Conservation (phyloP, 2,888 invertebrate species). For the Pristionchus japonicus region DNA sequence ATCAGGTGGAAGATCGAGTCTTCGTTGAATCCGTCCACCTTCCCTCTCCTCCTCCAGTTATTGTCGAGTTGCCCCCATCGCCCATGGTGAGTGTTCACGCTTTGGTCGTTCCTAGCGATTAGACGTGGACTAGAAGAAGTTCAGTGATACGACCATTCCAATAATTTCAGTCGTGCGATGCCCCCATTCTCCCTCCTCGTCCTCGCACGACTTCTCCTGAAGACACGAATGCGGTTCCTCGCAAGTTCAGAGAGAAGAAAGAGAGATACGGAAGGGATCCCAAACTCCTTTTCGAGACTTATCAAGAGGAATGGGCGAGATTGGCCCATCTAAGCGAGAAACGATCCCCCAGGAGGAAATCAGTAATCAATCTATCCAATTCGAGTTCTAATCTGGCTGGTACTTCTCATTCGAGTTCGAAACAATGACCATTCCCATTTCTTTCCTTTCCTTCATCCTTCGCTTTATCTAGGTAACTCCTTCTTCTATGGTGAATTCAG, state of each 20-base stretch:
- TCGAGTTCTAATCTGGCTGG: constrained; percentile 25
- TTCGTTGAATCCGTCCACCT: background rate
- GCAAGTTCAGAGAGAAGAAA: constrained; percentile 71
- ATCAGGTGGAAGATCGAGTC: constrained; percentile 29
- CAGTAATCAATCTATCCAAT: constrained; percentile 53
- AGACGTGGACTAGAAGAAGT: no score
- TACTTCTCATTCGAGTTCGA: background rate
- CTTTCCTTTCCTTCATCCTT: background rate
- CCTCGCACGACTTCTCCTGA: constrained; percentile 27
- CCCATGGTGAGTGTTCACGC: background rate
- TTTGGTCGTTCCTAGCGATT: no score
- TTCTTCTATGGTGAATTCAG: background rate
- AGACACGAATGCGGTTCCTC: constrained; percentile 58
- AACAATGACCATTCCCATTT: background rate
- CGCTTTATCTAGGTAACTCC: background rate
- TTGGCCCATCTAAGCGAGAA: constrained; percentile 65
- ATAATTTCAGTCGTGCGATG: background rate
- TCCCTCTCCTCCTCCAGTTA: constrained; percentile 31
- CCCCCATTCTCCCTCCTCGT: constrained; percentile 13
- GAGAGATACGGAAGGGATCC: constrained; percentile 73
- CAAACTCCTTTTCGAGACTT: constrained; percentile 70
- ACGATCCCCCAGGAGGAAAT: constrained; percentile 58
- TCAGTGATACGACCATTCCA: background rate
- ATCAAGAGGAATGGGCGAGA: constrained; percentile 73
- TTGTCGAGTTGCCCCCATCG: constrained; percentile 16